Evolutionary conservation across 2,113 vertebrate genomes (phyloP).

Genomic region (Oceanodroma tethys): DNA sequence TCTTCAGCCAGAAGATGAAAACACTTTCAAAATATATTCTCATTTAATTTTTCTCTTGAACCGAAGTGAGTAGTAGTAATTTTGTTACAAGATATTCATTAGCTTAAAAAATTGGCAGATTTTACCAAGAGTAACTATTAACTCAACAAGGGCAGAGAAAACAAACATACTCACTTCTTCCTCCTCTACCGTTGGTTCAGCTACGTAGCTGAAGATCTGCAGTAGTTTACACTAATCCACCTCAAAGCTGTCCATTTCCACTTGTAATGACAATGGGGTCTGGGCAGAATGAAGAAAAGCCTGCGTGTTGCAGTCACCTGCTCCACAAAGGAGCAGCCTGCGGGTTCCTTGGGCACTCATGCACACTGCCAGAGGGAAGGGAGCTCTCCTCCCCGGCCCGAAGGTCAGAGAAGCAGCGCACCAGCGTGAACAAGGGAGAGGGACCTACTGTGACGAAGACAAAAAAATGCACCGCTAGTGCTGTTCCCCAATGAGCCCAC

Average conservation of each 20-base stretch:
- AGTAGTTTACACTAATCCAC: background rate
- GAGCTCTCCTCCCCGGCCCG: background rate
- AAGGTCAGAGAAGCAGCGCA: too few species aligned
- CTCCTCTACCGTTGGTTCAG: background rate
- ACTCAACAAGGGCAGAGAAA: background rate
- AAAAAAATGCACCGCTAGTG: fast-evolving
- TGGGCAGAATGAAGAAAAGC: background rate
- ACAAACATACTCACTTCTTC: background rate
- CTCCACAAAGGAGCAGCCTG: background rate
- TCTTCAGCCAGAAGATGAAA: background rate
- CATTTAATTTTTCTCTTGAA: background rate
- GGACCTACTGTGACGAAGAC: fast-evolving
- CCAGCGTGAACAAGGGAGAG: fast-evolving
- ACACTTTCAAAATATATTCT: background rate
- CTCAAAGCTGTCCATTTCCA: background rate
- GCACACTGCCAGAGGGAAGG: background rate
- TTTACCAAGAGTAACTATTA: background rate
- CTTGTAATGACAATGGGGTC: background rate
- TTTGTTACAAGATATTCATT: background rate
- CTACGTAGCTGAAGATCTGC: background rate
- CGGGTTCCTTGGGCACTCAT: fast-evolving
- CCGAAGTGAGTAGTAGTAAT: background rate
- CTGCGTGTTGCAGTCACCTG: background rate
- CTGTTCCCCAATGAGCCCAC: fast-evolving
- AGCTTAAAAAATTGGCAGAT: background rate